A percentile compares a stretch with the other conserved stretches of the same genome.
Conservation (phyloP, 64 coral and sea anemone species). For the Trachythela sp. region DNA sequence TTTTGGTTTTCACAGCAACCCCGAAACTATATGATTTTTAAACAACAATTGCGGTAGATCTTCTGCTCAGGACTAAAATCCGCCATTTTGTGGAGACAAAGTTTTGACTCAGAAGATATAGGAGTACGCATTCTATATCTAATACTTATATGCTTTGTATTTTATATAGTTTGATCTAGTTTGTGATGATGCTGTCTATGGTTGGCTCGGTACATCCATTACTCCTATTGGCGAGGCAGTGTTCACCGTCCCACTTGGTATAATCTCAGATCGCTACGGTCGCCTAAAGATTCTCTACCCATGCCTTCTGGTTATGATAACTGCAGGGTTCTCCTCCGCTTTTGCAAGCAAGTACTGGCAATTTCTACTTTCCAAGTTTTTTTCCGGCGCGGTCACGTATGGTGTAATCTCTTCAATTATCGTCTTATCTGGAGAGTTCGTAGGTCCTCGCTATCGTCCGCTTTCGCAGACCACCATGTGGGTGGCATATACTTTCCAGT, state of each 20-base stretch:
- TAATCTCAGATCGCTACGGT: conserved; percentile 70
- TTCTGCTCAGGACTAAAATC: no score
- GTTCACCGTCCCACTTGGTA: conserved; percentile 62
- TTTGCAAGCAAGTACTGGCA: conserved; percentile 68
- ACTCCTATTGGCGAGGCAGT: conserved; percentile 71
- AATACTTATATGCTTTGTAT: no score
- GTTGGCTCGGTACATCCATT: conserved; percentile 76
- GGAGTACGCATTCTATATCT: neutral
- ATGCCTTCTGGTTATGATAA: conserved; percentile 47
- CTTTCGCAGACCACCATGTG: conserved; percentile 61
- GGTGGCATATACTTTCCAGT: conserved; percentile 63
- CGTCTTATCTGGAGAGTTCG: conserved; percentile 67
- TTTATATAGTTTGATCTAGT: conserved; percentile 97
- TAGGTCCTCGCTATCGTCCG: conserved; percentile 71
- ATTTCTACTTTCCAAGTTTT: conserved; percentile 48
- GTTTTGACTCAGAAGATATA: no score
- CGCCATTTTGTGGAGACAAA: no score
- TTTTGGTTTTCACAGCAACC: no score
- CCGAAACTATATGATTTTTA: no score
- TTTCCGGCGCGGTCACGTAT: conserved; percentile 72
- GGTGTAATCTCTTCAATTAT: conserved; percentile 61
- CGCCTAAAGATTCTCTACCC: conserved; percentile 79
- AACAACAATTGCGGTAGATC: no score
- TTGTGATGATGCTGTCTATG: conserved; percentile 56
- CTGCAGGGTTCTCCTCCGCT: conserved; percentile 58